phyloP scores from a whole-genome alignment of 2,888 invertebrate species.

The Polia nebulosa region DNA sequence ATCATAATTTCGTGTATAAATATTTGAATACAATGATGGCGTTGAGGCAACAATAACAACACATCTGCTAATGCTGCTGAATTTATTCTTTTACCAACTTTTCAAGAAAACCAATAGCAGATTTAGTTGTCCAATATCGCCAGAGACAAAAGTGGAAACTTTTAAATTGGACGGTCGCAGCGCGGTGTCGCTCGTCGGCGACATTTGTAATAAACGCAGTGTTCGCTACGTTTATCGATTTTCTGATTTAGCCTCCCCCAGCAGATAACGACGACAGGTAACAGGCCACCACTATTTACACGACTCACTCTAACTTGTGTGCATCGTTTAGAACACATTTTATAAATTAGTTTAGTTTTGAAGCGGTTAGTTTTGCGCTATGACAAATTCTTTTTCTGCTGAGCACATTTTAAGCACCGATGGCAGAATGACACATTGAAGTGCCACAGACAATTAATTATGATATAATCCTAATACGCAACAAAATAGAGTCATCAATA shows the following conservation, averaged over 20 bases:
- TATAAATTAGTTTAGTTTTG: conserved; percentile 19
- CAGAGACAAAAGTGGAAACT: conserved; percentile 72
- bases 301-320: conserved; percentile 42
- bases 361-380: not conserved
- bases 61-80: not conserved
- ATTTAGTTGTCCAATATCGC: conserved; percentile 66
- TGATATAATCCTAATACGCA: no score
- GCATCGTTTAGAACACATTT: conserved; percentile 41
- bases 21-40: not conserved
- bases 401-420: not conserved
- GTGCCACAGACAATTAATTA: no score
- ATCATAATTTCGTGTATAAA: not conserved
- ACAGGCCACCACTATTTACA: conserved; percentile 63
- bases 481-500: conserved; percentile 4
- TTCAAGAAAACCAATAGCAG: conserved; percentile 59
- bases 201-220: conserved; percentile 75
- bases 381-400: not conserved
- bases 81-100: not conserved
- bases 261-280: conserved; percentile 86
- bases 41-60: not conserved
- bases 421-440: not conserved
- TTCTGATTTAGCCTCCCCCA: conserved; percentile 88
- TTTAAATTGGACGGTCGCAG: conserved; percentile 73
- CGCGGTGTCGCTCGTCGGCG: conserved; percentile 66
- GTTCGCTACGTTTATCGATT: conserved; percentile 83